Conservation (phyloP, 2,797 vertebrate genomes). For the Gallinago nigripennis region DNA sequence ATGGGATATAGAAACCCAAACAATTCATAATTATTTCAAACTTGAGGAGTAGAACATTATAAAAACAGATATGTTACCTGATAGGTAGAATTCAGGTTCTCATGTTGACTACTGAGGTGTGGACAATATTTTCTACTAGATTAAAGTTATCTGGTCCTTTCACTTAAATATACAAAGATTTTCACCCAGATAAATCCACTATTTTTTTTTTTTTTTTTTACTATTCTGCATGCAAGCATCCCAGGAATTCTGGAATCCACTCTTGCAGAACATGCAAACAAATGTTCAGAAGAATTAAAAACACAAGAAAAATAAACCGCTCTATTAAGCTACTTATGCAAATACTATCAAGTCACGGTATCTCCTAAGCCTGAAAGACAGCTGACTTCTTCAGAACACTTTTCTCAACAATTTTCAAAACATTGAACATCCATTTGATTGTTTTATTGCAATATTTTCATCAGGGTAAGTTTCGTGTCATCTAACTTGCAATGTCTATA, state of each 20-base stretch:
- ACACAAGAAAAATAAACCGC: neutral
- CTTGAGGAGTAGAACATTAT: neutral
- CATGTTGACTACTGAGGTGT: neutral
- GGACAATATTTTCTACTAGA: neutral
- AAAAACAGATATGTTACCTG: neutral
- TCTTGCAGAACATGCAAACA: neutral
- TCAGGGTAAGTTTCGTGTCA: neutral
- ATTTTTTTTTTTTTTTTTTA: neutral
- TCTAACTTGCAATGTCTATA: neutral
- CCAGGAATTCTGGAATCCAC: neutral
- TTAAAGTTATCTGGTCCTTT: neutral
- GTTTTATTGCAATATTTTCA: neutral
- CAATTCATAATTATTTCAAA: neutral
- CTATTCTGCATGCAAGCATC: neutral
- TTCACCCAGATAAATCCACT: neutral
- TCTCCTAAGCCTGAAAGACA: neutral
- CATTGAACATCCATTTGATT: neutral
- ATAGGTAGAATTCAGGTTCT: neutral
- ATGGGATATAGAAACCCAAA: neutral
- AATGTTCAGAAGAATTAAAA: neutral
- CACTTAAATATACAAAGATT: neutral
- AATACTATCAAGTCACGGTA: neutral
- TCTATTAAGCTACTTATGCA: neutral
- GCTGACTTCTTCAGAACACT: neutral
- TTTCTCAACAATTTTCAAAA: neutral